A percentile compares a stretch with the other conserved stretches of the same genome.
phyloP scores from a whole-genome alignment of 1,140 invertebrate genomes.

The Aphelenchoides fujianensis region DNA sequence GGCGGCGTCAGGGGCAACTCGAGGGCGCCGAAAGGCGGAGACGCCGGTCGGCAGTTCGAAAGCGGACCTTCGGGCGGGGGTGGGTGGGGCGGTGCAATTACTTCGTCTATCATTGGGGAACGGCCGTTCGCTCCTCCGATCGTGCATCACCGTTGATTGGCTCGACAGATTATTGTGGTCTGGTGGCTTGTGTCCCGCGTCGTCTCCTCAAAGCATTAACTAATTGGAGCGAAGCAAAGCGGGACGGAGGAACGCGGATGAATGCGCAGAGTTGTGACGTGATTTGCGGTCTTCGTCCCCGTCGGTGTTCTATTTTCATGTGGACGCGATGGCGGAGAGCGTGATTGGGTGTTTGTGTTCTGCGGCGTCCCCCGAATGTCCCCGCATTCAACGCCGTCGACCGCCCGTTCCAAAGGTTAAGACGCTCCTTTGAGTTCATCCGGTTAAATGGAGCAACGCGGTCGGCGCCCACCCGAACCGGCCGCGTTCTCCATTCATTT shows the following conservation, averaged over 20 bases:
- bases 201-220: neutral
- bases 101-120: neutral
- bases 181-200: no score
- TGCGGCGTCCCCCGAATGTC: neutral
- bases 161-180: no score
- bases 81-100: no score
- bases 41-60: no score
- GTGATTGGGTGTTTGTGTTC: conserved; percentile 2
- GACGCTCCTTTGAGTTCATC: neutral
- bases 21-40: no score
- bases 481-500: neutral
- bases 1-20: neutral
- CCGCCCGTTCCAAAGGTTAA: neutral
- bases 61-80: no score
- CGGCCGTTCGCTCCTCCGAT: no score
- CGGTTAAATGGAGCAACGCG: neutral
- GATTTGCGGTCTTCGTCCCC: neutral
- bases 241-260: neutral
- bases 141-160: neutral
- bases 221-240: no score
- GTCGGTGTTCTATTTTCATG: neutral
- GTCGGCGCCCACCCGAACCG: neutral
- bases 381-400: neutral
- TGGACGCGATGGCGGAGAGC: neutral
- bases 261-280: neutral